Evolutionary conservation across 2,113 vertebrate genomes (phyloP).

Genomic region (Petaurus breviceps): DNA sequence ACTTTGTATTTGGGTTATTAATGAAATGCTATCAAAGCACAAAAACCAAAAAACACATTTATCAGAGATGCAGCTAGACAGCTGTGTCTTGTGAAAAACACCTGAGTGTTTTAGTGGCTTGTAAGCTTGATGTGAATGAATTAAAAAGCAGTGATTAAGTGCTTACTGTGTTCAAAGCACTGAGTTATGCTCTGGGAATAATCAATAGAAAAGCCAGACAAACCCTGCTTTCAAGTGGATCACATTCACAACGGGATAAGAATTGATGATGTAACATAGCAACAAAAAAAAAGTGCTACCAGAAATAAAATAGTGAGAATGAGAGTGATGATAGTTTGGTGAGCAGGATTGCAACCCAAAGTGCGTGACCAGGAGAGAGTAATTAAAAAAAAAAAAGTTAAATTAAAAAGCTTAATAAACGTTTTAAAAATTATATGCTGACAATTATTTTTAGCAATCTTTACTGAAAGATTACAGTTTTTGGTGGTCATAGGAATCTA

Average conservation of each 20-base stretch:
- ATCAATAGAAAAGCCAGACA: background rate
- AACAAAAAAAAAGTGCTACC: background rate
- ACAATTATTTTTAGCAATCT: too few relatives aligned
- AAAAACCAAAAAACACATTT: background rate
- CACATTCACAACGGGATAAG: background rate
- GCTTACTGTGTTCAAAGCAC: background rate
- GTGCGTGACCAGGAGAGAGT: background rate
- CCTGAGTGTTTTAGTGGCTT: background rate
- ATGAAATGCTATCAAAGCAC: accelerated
- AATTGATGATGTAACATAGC: background rate
- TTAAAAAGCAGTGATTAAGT: background rate
- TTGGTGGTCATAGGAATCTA: background rate
- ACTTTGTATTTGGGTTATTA: constrained; percentile 35
- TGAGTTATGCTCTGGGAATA: background rate
- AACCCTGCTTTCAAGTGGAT: background rate
- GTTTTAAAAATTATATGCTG: too few relatives aligned
- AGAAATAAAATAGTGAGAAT: background rate
- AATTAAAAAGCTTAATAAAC: too few relatives aligned
- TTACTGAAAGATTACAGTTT: background rate
- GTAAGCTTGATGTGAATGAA: background rate
- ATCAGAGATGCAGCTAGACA: background rate
- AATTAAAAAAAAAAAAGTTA: too few relatives aligned
- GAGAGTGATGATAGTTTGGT: background rate
- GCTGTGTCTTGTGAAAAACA: background rate
- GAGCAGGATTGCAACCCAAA: background rate